Percentiles rank a stretch among this genome's conserved stretches.
phyloP scores from a whole-genome alignment of 2,888 invertebrate species.

The Drosophila kanekoi region DNA sequence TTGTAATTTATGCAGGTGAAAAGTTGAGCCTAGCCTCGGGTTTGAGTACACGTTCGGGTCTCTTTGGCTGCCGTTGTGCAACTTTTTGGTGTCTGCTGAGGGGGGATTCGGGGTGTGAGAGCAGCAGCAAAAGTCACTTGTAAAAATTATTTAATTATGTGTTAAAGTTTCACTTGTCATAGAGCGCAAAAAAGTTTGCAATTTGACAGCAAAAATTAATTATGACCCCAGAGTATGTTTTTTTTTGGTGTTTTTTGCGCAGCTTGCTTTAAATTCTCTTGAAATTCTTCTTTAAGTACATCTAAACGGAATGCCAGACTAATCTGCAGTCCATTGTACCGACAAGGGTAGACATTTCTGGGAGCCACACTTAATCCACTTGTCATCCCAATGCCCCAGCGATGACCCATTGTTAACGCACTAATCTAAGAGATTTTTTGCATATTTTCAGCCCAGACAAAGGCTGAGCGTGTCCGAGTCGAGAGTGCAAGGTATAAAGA shows the following conservation, averaged over 20 bases:
- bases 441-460: constrained; percentile 58
- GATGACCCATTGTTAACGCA: constrained; percentile 75
- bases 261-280: constrained; percentile 9
- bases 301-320: constrained; percentile 33
- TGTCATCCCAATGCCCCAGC: constrained; percentile 37
- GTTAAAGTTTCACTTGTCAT: constrained; percentile 66
- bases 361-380: constrained; percentile 48
- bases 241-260: neutral
- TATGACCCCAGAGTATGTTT: constrained; percentile 34
- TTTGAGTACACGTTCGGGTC: neutral
- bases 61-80: constrained; percentile 22
- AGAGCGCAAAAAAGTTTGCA: constrained; percentile 32
- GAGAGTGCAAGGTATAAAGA: constrained; percentile 30
- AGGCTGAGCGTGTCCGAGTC: constrained; percentile 15
- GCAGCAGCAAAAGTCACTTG: constrained; percentile 46
- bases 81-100: constrained; percentile 45
- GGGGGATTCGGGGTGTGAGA: constrained; percentile 1
- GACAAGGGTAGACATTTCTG: constrained; percentile 68
- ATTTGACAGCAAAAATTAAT: constrained; percentile 68
- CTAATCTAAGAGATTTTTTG: constrained; percentile 62
- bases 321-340: constrained; percentile 33
- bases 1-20: constrained; percentile 68
- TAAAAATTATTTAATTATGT: constrained; percentile 73
- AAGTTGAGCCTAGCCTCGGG: constrained; percentile 17
- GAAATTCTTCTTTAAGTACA: constrained; percentile 17